These are phyloP conservation scores for Phasianus colchicus DNA, from an alignment of 2,113 vertebrate species.

Conservation along the genomic window DNA sequence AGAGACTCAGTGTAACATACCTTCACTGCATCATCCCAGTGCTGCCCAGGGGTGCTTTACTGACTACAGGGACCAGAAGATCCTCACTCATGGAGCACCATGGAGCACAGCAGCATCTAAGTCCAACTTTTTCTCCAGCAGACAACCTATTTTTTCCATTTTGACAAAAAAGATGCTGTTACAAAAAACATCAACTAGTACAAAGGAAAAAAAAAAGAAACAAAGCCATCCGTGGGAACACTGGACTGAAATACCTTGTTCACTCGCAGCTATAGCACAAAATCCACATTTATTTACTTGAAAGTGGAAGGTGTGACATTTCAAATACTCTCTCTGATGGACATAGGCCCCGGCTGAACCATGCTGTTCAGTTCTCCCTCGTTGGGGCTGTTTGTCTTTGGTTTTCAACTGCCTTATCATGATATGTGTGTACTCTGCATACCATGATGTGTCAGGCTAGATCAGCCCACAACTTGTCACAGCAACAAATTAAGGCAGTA, in stretches of 20 bases:
- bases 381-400: conserved; percentile 47
- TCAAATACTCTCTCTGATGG: conserved; percentile 23
- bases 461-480: conserved; percentile 66
- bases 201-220: neutral
- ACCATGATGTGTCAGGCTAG: conserved; percentile 44
- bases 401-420: conserved; percentile 56
- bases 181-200: neutral
- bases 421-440: conserved; percentile 30
- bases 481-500: conserved; percentile 59
- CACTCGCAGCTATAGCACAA: neutral
- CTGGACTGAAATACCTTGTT: neutral
- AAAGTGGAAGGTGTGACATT: conserved; percentile 46
- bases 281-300: conserved; percentile 19
- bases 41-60: neutral
- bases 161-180: neutral
- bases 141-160: neutral
- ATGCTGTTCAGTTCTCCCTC: neutral
- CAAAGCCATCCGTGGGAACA: neutral
- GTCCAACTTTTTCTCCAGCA: neutral
- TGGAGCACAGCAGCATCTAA: neutral
- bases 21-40: neutral
- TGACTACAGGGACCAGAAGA: neutral
- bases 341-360: conserved; percentile 9
- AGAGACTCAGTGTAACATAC: neutral
- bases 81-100: fast-evolving